Evolutionary conservation across 2,888 invertebrate genomes (phyloP).

Genomic region (Nasonovia ribisnigri): DNA sequence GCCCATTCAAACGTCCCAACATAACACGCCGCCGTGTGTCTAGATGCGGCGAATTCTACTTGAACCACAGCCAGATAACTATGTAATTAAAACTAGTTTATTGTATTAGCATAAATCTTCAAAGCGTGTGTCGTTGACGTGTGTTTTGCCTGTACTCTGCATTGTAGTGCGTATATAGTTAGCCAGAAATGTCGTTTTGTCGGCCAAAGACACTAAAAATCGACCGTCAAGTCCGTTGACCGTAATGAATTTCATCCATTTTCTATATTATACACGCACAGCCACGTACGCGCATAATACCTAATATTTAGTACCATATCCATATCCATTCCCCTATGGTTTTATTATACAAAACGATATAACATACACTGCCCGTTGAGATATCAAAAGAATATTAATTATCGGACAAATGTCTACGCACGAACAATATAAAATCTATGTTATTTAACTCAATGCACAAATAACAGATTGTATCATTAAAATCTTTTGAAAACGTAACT

Average conservation of each 20-base stretch:
- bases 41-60: constrained; percentile 35
- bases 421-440: background rate
- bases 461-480: background rate
- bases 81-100: constrained; percentile 63
- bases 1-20: constrained; percentile 48
- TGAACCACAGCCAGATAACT: constrained; percentile 62
- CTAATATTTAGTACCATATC: background rate
- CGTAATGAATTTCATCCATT: constrained; percentile 44
- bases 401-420: background rate
- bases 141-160: constrained; percentile 27
- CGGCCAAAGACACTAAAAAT: constrained; percentile 42
- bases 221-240: constrained; percentile 49
- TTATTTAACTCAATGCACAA: background rate
- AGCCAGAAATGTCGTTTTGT: constrained; percentile 50
- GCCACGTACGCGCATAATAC: no score
- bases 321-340: background rate
- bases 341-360: background rate
- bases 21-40: constrained; percentile 29
- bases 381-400: background rate
- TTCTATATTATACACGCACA: background rate
- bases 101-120: constrained; percentile 59
- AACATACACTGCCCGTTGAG: background rate
- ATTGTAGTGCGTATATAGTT: constrained; percentile 24
- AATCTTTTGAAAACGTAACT: background rate
- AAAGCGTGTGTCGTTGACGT: constrained; percentile 51